These are phyloP conservation scores for Chaetops frenatus DNA, from an alignment of 2,113 vertebrate genomes.

Conservation along the genomic window DNA sequence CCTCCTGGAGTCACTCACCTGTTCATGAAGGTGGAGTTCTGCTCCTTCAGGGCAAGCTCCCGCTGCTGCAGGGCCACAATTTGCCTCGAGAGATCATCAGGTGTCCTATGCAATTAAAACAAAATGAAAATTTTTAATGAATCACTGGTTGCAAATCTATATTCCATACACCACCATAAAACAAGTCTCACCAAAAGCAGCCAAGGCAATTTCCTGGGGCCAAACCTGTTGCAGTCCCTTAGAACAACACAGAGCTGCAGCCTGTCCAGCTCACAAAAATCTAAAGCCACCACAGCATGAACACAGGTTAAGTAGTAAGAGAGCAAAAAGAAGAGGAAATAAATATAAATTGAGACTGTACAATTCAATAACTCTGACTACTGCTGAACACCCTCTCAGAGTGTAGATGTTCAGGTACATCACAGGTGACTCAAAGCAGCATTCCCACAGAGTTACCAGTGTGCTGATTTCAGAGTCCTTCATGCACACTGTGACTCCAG, in stretches of 20 bases:
- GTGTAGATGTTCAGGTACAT: neutral
- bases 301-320: neutral
- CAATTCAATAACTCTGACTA: neutral
- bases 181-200: neutral
- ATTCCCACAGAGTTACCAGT: neutral
- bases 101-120: constrained; percentile 76
- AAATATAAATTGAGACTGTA: neutral
- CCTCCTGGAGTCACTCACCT: constrained; percentile 66
- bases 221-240: neutral
- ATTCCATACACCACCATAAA: neutral
- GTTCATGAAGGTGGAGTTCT: constrained; percentile 82
- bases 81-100: constrained; percentile 90
- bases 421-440: neutral
- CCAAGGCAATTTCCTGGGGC: neutral
- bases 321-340: neutral
- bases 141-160: neutral
- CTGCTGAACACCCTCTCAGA: neutral
- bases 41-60: constrained; percentile 86
- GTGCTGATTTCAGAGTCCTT: neutral
- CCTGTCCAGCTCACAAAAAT: neutral
- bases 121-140: neutral
- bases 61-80: constrained; percentile 90
- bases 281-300: neutral
- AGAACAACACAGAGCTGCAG: neutral
- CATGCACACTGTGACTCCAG: neutral